phyloP scores from a whole-genome alignment of 1,140 invertebrate species.

The Subanguina moxae region DNA sequence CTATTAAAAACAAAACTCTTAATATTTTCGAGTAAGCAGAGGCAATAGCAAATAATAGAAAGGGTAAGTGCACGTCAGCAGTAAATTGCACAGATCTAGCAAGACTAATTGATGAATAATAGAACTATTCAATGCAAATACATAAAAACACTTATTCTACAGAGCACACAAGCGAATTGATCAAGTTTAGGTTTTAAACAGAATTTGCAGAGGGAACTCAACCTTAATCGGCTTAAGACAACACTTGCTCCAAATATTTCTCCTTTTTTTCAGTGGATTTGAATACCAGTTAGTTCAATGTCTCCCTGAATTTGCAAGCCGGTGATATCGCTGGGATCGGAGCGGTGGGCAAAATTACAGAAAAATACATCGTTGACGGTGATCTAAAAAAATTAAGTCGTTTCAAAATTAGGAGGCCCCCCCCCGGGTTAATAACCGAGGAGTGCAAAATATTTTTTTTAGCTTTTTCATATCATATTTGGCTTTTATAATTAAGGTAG shows the following conservation, averaged over 20 bases:
- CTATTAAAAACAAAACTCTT: too few species aligned
- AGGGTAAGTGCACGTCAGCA: too few species aligned
- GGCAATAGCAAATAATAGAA: too few species aligned
- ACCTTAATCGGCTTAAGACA: not conserved
- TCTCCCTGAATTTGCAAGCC: constrained; percentile 58
- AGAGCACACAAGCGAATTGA: too few species aligned
- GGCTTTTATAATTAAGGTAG: too few species aligned
- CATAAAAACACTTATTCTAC: too few species aligned
- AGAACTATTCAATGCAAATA: too few species aligned
- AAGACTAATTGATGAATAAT: too few species aligned
- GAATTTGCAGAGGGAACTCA: not conserved
- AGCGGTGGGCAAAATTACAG: constrained; percentile 53
- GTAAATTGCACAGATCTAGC: too few species aligned
- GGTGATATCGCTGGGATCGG: constrained; percentile 53
- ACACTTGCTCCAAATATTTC: not conserved
- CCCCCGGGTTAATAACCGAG: constrained; percentile 13
- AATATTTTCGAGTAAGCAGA: too few species aligned
- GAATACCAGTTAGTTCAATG: constrained; percentile 41
- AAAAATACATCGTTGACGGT: constrained; percentile 55
- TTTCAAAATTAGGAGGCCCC: constrained; percentile 39
- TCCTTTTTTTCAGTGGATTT: constrained; percentile 11
- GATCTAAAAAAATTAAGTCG: constrained; percentile 48
- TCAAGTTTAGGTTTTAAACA: not conserved
- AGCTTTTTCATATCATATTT: not conserved
- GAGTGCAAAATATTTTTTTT: not conserved